A percentile compares a stretch with the other conserved stretches of the same genome.
Conservation (phyloP, 2,113 vertebrate species). For the Castor canadensis region DNA sequence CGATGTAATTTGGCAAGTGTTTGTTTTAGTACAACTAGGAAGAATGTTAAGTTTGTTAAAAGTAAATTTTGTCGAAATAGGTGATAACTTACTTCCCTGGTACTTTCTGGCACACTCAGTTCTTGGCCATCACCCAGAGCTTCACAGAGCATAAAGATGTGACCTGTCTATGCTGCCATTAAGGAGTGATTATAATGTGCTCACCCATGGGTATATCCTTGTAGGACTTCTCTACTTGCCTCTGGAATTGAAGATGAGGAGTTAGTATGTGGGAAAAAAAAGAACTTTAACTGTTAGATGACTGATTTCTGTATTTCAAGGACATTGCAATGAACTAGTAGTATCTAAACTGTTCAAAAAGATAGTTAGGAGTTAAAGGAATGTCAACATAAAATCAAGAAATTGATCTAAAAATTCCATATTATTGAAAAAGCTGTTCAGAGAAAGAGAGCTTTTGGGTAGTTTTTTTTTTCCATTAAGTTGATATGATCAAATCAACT, state of each 20-base stretch:
- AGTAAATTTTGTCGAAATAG: conserved; percentile 39
- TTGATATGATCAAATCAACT: conserved; percentile 23
- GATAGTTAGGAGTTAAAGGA: too few relatives aligned
- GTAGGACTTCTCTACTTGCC: not conserved
- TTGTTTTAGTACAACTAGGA: conserved; percentile 20
- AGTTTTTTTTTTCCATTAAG: not conserved
- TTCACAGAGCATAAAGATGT: not conserved
- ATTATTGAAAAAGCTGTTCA: not conserved
- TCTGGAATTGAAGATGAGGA: not conserved
- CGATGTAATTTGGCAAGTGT: conserved; percentile 35
- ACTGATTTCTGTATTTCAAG: conserved; percentile 22
- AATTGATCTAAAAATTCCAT: conserved; percentile 28
- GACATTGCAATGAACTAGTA: not conserved
- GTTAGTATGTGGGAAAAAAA: conserved; percentile 5
- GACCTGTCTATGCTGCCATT: not conserved
- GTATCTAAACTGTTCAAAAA: conserved; percentile 4
- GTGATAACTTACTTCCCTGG: not conserved
- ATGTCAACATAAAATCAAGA: conserved; percentile 18
- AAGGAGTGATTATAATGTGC: not conserved
- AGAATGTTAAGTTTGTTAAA: conserved; percentile 30
- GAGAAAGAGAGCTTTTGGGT: not conserved
- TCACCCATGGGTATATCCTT: not conserved
- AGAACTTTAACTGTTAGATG: not conserved
- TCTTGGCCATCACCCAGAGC: not conserved
- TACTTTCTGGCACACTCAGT: not conserved